Percentiles rank a stretch among this genome's conserved stretches.
These are phyloP conservation scores for Phrynocephalus forsythii DNA, from an alignment of 2,797 vertebrate genomes.

Conservation along the genomic window DNA sequence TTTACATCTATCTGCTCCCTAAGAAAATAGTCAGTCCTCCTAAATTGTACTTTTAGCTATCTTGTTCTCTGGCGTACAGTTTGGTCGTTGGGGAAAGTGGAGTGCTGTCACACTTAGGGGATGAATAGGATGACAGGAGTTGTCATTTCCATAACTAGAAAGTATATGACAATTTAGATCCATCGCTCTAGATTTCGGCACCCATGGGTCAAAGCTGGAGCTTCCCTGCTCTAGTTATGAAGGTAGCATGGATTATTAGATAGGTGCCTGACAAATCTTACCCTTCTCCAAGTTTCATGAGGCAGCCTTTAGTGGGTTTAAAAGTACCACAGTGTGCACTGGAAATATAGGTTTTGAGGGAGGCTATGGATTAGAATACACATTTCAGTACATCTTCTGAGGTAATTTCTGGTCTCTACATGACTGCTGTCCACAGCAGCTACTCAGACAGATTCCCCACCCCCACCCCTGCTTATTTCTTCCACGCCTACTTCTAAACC, in stretches of 20 bases:
- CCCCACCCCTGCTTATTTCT: conserved; percentile 47
- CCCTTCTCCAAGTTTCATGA: not conserved
- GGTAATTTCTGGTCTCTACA: conserved; percentile 11
- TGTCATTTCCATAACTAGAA: no score
- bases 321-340: not conserved
- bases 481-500: conserved; percentile 48
- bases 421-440: conserved; percentile 16
- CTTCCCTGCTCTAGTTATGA: not conserved
- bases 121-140: no score
- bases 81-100: no score
- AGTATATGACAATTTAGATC: no score
- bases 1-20: no score
- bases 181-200: no score
- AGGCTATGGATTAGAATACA: not conserved
- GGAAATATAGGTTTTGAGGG: not conserved
- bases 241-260: not conserved
- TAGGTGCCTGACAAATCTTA: not conserved
- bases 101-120: no score
- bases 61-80: no score
- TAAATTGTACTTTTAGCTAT: no score
- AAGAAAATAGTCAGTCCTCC: no score
- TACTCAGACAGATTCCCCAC: conserved; percentile 49
- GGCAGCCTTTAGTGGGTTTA: not conserved
- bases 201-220: no score
- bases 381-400: not conserved